These are phyloP conservation scores for Mesodorylaimus sp. DNA, from an alignment of 2,888 invertebrate genomes.

Conservation along the genomic window DNA sequence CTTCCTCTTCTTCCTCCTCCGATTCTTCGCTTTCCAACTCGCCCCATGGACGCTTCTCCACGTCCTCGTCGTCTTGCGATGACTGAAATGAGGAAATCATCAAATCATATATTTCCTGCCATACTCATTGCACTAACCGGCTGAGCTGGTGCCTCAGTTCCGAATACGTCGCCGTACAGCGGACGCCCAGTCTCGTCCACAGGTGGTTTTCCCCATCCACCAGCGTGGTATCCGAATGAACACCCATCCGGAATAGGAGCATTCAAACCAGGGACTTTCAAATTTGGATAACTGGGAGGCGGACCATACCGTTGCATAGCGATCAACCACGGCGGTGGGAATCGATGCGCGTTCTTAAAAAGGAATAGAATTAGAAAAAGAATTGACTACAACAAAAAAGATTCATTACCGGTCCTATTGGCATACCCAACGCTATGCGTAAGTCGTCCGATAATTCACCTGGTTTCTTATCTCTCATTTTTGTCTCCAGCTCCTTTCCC, in stretches of 20 bases:
- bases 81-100: constrained; percentile 32
- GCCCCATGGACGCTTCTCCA: constrained; percentile 88
- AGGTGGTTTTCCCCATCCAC: constrained; percentile 98
- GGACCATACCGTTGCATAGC: constrained; percentile 97
- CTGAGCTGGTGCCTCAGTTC: constrained; percentile 39
- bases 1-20: constrained; percentile 13
- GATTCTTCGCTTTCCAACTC: constrained; percentile 65
- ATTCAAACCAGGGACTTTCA: constrained; percentile 90
- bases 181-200: constrained; percentile 96
- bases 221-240: constrained; percentile 95
- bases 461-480: constrained; percentile 91
- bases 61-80: constrained; percentile 58
- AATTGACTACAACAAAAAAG: constrained; percentile 1
- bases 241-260: constrained; percentile 87
- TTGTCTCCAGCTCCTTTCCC: constrained; percentile 94
- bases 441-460: constrained; percentile 89
- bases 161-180: constrained; percentile 95
- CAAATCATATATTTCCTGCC: neutral
- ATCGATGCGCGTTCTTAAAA: constrained; percentile 35
- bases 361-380: constrained; percentile 3
- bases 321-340: constrained; percentile 83
- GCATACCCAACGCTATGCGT: constrained; percentile 92
- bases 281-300: constrained; percentile 92
- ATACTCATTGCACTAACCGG: neutral
- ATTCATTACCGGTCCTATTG: constrained; percentile 56